phyloP scores from a whole-genome alignment of 2,797 vertebrate species.

The Lagodon rhomboides region DNA sequence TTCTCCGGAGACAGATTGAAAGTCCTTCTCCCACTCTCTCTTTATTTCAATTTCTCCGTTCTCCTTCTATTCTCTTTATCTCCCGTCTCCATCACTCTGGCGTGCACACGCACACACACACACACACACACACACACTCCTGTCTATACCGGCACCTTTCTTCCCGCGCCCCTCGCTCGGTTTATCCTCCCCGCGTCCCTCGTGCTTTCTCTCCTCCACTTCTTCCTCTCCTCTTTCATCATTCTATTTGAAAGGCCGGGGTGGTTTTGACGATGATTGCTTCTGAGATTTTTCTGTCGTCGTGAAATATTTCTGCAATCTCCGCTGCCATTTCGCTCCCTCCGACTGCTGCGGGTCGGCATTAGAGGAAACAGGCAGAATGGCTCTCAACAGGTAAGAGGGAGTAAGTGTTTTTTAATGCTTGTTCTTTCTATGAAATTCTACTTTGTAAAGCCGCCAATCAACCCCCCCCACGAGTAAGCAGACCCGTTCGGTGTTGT shows the following conservation, averaged over 20 bases:
- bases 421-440: not conserved
- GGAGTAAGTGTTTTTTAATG: not conserved
- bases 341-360: conserved; percentile 2
- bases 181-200: conserved; percentile 26
- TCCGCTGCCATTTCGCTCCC: conserved; percentile 30
- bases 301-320: conserved; percentile 52
- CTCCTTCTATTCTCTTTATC: conserved; percentile 25
- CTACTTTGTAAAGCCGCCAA: conserved; percentile 6
- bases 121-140: conserved; percentile 2
- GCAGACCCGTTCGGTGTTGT: not conserved
- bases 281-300: conserved; percentile 43
- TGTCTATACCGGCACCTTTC: conserved; percentile 10
- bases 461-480: conserved; percentile 4
- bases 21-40: conserved; percentile 33
- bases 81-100: conserved; percentile 20
- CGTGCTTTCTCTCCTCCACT: conserved; percentile 14
- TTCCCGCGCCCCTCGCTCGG: conserved; percentile 13
- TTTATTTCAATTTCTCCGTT: conserved; percentile 41
- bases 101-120: not conserved
- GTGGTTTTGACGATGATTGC: conserved; percentile 42
- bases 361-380: conserved; percentile 11
- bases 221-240: conserved; percentile 51
- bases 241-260: conserved; percentile 39
- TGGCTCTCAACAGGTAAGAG: conserved; percentile 9
- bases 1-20: conserved; percentile 64